Percentiles rank a stretch among this genome's conserved stretches.
phyloP scores from a whole-genome alignment of 2,797 vertebrate species.

The Lepilemur ruficaudatus region DNA sequence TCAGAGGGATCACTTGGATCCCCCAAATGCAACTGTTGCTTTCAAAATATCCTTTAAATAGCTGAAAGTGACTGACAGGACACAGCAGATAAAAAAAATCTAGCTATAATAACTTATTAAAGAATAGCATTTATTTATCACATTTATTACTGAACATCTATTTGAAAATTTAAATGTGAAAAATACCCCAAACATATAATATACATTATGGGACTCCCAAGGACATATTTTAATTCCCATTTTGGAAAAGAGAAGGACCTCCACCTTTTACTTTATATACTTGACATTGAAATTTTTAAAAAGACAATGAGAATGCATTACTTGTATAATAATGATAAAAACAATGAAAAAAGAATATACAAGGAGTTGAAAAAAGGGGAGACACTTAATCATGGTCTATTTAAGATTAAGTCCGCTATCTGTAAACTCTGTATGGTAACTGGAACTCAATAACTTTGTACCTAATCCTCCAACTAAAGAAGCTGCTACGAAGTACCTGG shows the following conservation, averaged over 20 bases:
- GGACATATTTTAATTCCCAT: background rate
- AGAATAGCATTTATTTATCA: background rate
- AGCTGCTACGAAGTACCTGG: background rate
- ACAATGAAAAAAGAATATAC: background rate
- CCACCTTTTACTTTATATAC: background rate
- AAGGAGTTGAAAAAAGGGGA: background rate
- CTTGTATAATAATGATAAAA: background rate
- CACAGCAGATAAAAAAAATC: background rate
- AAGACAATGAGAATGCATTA: background rate
- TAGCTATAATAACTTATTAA: background rate
- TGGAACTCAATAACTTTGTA: background rate
- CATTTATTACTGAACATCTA: background rate
- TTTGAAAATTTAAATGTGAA: conserved; percentile 40
- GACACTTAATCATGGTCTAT: background rate
- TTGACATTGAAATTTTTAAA: background rate
- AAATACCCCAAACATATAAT: background rate
- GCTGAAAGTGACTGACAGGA: background rate
- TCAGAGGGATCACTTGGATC: background rate
- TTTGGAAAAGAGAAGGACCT: background rate
- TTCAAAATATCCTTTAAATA: conserved; percentile 41
- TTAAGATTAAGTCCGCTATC: background rate
- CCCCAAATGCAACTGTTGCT: background rate
- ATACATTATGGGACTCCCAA: background rate
- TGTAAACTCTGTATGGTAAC: background rate
- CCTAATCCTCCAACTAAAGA: background rate